These are phyloP conservation scores for Rhinogobius similis DNA, from an alignment of 2,113 vertebrate species.

Conservation along the genomic window DNA sequence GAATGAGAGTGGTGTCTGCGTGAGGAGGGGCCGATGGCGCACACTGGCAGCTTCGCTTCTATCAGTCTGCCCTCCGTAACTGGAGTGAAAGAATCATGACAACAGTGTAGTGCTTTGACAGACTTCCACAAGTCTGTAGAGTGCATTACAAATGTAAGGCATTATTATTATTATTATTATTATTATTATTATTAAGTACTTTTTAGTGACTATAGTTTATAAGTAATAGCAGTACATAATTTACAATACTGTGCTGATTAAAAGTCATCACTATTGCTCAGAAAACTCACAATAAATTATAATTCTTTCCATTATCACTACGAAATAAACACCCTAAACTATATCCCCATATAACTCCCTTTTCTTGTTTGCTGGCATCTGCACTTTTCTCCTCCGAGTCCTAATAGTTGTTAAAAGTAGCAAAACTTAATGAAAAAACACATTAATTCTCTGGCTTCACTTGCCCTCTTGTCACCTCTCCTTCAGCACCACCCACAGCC, in stretches of 20 bases:
- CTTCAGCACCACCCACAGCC: neutral
- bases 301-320: too few relatives aligned
- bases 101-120: too few relatives aligned
- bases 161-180: too few relatives aligned
- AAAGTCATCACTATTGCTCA: neutral
- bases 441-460: conserved; percentile 5
- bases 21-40: too few relatives aligned
- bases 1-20: too few relatives aligned
- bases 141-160: too few relatives aligned
- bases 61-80: too few relatives aligned
- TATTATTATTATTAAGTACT: too few relatives aligned
- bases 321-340: too few relatives aligned
- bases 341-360: neutral
- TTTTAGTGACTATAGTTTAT: neutral
- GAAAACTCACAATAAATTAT: neutral
- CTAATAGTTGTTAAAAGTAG: neutral
- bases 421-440: conserved; percentile 9
- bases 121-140: too few relatives aligned
- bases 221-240: neutral
- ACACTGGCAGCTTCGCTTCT: too few relatives aligned
- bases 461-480: conserved; percentile 6
- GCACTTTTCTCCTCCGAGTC: neutral
- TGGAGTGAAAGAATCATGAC: too few relatives aligned
- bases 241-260: neutral
- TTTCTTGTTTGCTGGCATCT: neutral